Evolutionary conservation across 1,140 invertebrate species (phyloP).

Genomic region (Drosophila yakuba): DNA sequence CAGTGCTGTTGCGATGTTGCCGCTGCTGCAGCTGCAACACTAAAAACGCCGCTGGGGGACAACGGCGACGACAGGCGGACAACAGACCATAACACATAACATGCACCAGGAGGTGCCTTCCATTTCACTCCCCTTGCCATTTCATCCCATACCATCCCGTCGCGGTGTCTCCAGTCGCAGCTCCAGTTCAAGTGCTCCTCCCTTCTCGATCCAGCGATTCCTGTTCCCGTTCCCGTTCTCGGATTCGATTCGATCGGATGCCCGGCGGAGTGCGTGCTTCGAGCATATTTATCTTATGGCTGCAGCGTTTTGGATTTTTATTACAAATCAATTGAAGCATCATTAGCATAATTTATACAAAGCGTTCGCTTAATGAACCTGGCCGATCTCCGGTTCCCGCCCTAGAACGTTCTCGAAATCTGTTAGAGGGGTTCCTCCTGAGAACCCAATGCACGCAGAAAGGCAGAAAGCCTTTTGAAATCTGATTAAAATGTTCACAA

Average conservation of each 20-base stretch:
- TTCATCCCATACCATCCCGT: not conserved
- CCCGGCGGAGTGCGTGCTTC: constrained; percentile 74
- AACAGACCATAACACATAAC: constrained; percentile 34
- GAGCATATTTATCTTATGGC: constrained; percentile 83
- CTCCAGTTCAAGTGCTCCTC: not conserved
- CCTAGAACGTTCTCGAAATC: not conserved
- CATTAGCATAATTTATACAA: constrained; percentile 85
- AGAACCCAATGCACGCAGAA: not conserved
- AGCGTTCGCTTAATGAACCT: constrained; percentile 84
- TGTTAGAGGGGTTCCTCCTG: constrained; percentile 10
- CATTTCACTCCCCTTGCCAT: not conserved
- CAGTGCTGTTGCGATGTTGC: constrained; percentile 21
- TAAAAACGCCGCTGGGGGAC: constrained; percentile 45
- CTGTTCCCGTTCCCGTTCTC: constrained; percentile 37
- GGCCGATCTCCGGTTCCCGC: constrained; percentile 24
- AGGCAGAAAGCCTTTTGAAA: not conserved
- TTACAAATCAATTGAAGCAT: constrained; percentile 85
- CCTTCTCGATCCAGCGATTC: constrained; percentile 1
- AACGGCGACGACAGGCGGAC: constrained; percentile 55
- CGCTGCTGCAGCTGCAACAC: constrained; percentile 25
- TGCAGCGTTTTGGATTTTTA: constrained; percentile 80
- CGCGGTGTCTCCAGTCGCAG: not conserved
- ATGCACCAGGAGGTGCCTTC: constrained; percentile 40
- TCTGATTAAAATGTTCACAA: not conserved
- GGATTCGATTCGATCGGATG: constrained; percentile 10